Base-by-base conservation (phyloP, 1,140 invertebrate species). In the Fopius arisanus region DNA sequence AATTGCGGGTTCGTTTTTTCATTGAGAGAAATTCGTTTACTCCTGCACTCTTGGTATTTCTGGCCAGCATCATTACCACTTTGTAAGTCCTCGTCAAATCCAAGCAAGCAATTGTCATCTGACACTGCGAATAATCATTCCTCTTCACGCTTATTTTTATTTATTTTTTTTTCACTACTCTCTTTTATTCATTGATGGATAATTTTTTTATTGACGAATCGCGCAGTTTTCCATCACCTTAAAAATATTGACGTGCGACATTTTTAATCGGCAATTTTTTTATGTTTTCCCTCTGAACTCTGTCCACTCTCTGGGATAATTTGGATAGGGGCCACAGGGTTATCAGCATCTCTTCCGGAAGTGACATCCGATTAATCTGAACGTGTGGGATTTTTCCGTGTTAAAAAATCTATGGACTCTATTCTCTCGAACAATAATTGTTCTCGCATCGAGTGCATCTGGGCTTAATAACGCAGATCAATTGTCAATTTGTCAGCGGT, bases 401-500 rank as follows among this genome's bases (percentile, higher is more conserved):
- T 48, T 67, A 16, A 4, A 4, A 37, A 37, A 67, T 73, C 62
- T 40, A 33, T 67, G 14, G 65, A 73, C 29, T 51, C 43, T 37
- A 1, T 7, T 10, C 1, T 37, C 12, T 10, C 33, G 1, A 7
- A 1, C 33, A 7, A 12, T 12, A 37, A 37, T 37, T 7, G 33
- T 37, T 12, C 33, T 37, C 12, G n/a, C 59, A 29, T 59, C 62
- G 33, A 63, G 31, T 33, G 40, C 54, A 72, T 59, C 31, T 48
- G 67, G 67, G 78, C 74, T 79, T 75, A 77, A 80, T 76, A 72
- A 41, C 51, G 37, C 16, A 67, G 63, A 65, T 65, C 70, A 79
- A 81, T 81, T 80, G 74, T 48, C 43, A 48, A 67, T 78, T 12
- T 21, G 75, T 80, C 79, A 78, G 78, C 23, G 80, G 75, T 75